phyloP scores from a whole-genome alignment of 1,140 invertebrate species.

The Theocolax elegans region DNA sequence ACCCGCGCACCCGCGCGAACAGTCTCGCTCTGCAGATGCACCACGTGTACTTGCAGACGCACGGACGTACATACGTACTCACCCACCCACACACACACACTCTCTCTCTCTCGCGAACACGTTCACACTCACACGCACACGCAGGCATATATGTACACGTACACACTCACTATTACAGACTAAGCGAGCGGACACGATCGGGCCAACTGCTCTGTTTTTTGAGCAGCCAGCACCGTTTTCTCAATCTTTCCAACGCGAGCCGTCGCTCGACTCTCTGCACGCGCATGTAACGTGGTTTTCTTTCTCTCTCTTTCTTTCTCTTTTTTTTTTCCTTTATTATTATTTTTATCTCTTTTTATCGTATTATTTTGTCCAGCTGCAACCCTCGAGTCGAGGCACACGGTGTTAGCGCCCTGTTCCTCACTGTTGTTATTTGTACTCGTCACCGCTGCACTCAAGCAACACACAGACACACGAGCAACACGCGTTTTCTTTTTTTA shows the following conservation, averaged over 20 bases:
- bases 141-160: slow-evolving; percentile 15
- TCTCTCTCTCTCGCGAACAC: background rate
- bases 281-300: background rate
- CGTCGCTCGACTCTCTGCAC: slow-evolving; percentile 20
- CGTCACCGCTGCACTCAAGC: slow-evolving; percentile 66
- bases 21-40: too few relatives aligned
- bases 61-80: background rate
- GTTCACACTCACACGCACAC: slow-evolving; percentile 8
- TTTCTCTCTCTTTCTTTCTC: slow-evolving; percentile 2
- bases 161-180: background rate
- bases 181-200: slow-evolving; percentile 9
- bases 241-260: background rate
- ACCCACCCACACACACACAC: background rate
- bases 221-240: slow-evolving; percentile 12
- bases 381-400: slow-evolving; percentile 51
- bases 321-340: slow-evolving; percentile 3
- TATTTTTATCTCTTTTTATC: slow-evolving; percentile 40
- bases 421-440: slow-evolving; percentile 67
- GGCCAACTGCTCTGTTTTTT: slow-evolving; percentile 29
- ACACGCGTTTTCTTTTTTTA: slow-evolving; percentile 45
- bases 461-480: slow-evolving; percentile 51
- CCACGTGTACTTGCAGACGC: slow-evolving; percentile 1
- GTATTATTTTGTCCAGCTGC: slow-evolving; percentile 48
- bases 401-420: slow-evolving; percentile 45
- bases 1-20: background rate